Percentiles rank a stretch among this genome's conserved stretches.
Conservation (phyloP, 2,797 vertebrate genomes). For the Etheostoma nigrum region DNA sequence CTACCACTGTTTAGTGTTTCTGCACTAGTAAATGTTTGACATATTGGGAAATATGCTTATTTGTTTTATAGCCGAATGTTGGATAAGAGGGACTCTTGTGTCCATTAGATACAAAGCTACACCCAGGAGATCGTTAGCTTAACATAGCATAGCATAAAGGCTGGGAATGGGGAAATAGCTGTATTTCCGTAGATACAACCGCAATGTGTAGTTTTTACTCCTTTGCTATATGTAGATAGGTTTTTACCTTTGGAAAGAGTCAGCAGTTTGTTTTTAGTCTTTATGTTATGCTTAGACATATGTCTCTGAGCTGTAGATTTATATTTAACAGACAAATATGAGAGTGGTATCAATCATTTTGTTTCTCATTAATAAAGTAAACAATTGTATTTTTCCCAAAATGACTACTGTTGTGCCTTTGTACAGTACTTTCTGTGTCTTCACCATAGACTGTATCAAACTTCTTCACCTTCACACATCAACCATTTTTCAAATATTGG, state of each 20-base stretch:
- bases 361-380: too few species aligned
- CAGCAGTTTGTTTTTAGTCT: neutral
- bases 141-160: neutral
- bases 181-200: neutral
- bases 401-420: too few species aligned
- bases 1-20: too few species aligned
- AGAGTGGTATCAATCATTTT: too few species aligned
- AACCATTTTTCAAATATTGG: too few species aligned
- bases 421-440: too few species aligned
- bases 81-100: neutral
- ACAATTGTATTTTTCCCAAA: too few species aligned
- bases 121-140: neutral
- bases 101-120: neutral
- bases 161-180: neutral
- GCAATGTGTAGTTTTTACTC: neutral
- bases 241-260: neutral
- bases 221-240: neutral
- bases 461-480: too few species aligned
- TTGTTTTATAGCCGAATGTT: neutral
- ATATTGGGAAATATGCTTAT: neutral
- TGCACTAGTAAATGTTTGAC: neutral
- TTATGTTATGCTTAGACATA: neutral
- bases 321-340: neutral
- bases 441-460: too few species aligned
- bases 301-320: neutral